Evolutionary conservation across 2,888 invertebrate genomes (phyloP), one percentile per base, ranked within the genome.

Genomic region (Strigamia maritima): DNA sequence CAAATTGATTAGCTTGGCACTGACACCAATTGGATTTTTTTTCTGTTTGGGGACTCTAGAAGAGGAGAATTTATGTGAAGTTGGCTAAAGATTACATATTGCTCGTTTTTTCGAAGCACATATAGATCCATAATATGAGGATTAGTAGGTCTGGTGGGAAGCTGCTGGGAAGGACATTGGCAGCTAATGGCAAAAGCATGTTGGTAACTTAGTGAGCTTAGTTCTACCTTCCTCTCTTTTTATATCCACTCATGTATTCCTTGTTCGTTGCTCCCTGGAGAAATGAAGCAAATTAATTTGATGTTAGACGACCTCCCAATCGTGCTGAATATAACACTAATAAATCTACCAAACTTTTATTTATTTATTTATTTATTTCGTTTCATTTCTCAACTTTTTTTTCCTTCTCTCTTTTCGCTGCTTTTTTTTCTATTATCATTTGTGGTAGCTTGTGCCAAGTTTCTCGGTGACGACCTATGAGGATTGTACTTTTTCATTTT

Each of bases 151-250:
- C 24, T 60, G 60, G 60, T 22, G 60, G 60, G 60, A 60, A 60
- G 60, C 60, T 60, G 60, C 60, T 22, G 60, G 22, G 60, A 60
- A 19, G 60, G 60, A 60, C 60, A 60, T 60, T 60, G 60, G 60
- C 60, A 60, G 60, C 60, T 60, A 60, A 60, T 60, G 60, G 60
- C 60, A 60, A 60, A 60, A 60, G 60, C 60, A 22, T 60, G 60
- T 60, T 60, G 24, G 22, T 60, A 60, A 60, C 60, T 60, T 60
- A 22, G 60, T 60, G 60, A 60, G 60, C 60, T 60, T 60, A 60
- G 60, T 60, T 60, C 60, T 60, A 44, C 44, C 44, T 44, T 44
- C 44, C 44, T 44, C 44, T 44, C 44, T 60, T 60, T 60, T 60
- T 60, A 60, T 60, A 60, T 60, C 60, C 22, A 60, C 24, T 60